Base-by-base conservation (phyloP, 2,888 invertebrate species). In the Drosophila multiciliata region DNA sequence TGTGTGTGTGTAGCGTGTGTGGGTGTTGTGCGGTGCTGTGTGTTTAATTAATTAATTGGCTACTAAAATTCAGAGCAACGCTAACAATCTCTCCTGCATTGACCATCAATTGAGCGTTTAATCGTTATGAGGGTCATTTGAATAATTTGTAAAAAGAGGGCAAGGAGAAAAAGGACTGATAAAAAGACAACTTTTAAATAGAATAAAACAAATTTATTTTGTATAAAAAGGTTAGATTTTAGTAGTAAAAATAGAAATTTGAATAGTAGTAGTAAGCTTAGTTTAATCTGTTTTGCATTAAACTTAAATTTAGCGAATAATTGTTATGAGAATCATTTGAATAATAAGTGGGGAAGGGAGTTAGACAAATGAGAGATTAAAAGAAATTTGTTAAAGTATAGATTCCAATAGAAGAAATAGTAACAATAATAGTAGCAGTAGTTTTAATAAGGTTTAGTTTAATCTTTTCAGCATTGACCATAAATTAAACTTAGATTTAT, bases 1-100 rank as follows among this genome's bases (percentile, higher is more conserved):
- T 42, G 73, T 67, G 74, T 73, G 72, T 42, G 59, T 60, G 35
- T 57, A 3, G n/a, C 40, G 33, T 49, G 73, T 70, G 74, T 71
- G 74, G 71, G 81, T 81, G 69, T 66, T 81, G 69, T 66, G 50
- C 50, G 55, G 17, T 42, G 54, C 23, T 26, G 26, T 72, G 57
- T 48, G 87, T 87, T 89, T 85, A 89, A 89, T 87, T 89, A 85
- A 87, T 87, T 87, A 85, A 87, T 87, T 87, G 87, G 60, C 75
- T 70, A 60, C 61, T 38, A 42, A 75, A 75, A 72, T 75, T 75
- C 59, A 71, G 62, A 58, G 54, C 69, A 60, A 63, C 66, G 60
- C 40, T 65, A 49, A 55, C 64, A 72, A 55, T 76, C 48, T 66
- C 57, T 67, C 57, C 60, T 74, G 77, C 69, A 74, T 80, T 74